These are phyloP conservation scores for Cantharis rustica DNA, from an alignment of 2,888 invertebrate genomes.

Conservation along the genomic window DNA sequence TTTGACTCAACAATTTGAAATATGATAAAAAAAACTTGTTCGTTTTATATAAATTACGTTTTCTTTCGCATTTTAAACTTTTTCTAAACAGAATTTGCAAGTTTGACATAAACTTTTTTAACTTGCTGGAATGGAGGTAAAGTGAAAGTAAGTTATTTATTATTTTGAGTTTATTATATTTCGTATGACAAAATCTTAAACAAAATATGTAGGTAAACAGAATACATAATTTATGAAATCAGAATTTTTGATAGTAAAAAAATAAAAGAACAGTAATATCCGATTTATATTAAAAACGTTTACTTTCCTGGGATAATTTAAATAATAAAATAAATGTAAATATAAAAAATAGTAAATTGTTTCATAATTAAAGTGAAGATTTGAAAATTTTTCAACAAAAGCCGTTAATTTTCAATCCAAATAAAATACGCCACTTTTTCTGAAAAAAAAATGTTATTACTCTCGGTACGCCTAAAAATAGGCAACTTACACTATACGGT, in stretches of 20 bases:
- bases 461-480: too few species aligned
- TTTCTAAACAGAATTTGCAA: background rate
- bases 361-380: too few species aligned
- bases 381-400: too few species aligned
- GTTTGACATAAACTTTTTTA: background rate
- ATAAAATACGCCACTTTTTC: too few species aligned
- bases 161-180: background rate
- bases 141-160: background rate
- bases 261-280: background rate
- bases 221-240: background rate
- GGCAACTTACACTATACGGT: too few species aligned
- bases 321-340: background rate
- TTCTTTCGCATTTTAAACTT: background rate
- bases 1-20: background rate
- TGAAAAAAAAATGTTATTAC: too few species aligned
- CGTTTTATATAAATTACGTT: background rate
- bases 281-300: background rate
- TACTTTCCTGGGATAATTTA: background rate
- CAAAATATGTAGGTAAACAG: background rate
- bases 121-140: background rate
- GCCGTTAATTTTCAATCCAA: too few species aligned
- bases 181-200: background rate
- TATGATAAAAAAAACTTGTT: background rate
- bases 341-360: too few species aligned
- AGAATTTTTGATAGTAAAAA: background rate